A percentile compares a stretch with the other conserved stretches of the same genome.
Conservation (phyloP, 1,140 invertebrate genomes). For the Aphidius ervi region DNA sequence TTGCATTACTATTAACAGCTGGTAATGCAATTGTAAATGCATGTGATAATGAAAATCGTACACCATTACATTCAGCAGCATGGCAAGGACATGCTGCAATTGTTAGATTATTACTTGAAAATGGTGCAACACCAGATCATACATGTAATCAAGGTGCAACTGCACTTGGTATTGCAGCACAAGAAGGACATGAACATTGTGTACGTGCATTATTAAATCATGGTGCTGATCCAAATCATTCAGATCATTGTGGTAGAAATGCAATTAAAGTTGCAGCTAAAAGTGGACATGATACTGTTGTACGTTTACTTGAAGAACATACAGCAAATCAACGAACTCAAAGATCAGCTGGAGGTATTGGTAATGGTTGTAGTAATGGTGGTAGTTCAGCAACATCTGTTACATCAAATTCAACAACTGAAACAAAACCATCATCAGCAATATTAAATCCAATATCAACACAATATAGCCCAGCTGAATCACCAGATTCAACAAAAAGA, state of each 20-base stretch:
- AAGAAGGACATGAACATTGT: constrained; percentile 87
- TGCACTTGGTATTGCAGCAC: constrained; percentile 62
- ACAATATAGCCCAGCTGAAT: constrained; percentile 56
- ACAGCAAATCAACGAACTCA: constrained; percentile 48
- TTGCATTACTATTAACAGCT: constrained; percentile 73
- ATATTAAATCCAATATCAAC: constrained; percentile 56
- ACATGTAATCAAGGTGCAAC: constrained; percentile 93
- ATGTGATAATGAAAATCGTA: constrained; percentile 83
- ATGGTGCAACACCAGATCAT: constrained; percentile 78
- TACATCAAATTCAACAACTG: constrained; percentile 62
- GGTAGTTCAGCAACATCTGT: constrained; percentile 61
- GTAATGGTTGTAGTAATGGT: constrained; percentile 30
- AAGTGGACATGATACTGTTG: constrained; percentile 70
- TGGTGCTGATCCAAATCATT: constrained; percentile 88
- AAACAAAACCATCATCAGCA: constrained; percentile 66
- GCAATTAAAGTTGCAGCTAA: constrained; percentile 74
- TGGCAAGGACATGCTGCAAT: constrained; percentile 89
- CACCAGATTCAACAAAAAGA: constrained; percentile 64
- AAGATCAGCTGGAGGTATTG: constrained; percentile 38
- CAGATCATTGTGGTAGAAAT: constrained; percentile 84
- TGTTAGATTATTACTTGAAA: constrained; percentile 74
- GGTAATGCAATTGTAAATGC: constrained; percentile 81
- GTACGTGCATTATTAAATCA: constrained; percentile 80
- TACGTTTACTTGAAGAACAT: constrained; percentile 63
- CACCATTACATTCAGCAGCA: constrained; percentile 88